A percentile compares a stretch with the other conserved stretches of the same genome.
These are phyloP conservation scores for Drosophila macrospina DNA, from an alignment of 2,888 invertebrate species.

Conservation along the genomic window DNA sequence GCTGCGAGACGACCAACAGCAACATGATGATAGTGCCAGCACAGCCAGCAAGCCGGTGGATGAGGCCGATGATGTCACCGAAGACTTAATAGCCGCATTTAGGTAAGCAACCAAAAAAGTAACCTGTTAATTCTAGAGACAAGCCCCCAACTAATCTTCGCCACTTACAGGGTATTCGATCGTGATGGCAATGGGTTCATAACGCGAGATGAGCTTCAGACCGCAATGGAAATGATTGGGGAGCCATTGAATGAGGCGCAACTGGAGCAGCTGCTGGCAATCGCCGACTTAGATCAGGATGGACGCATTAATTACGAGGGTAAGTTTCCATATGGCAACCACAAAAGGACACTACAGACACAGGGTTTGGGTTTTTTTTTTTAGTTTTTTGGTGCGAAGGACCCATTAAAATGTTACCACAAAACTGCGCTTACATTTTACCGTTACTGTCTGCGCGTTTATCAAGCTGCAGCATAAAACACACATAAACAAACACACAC, in stretches of 20 bases:
- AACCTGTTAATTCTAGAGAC: not conserved
- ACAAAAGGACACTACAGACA: constrained; percentile 55
- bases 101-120: constrained; percentile 85
- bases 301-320: constrained; percentile 94
- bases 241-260: constrained; percentile 91
- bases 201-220: constrained; percentile 91
- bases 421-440: constrained; percentile 34
- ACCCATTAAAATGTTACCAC: constrained; percentile 35
- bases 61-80: constrained; percentile 89
- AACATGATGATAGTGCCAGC: constrained; percentile 83
- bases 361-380: constrained; percentile 4
- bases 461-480: constrained; percentile 68
- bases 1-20: constrained; percentile 86
- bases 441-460: constrained; percentile 45
- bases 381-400: constrained; percentile 40
- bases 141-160: not conserved
- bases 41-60: constrained; percentile 80
- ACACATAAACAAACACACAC: constrained; percentile 18
- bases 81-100: constrained; percentile 95
- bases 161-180: constrained; percentile 90
- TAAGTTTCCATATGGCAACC: constrained; percentile 76
- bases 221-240: constrained; percentile 93
- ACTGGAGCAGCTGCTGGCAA: constrained; percentile 90
- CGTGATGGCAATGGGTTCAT: constrained; percentile 96
- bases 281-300: constrained; percentile 92